Evolutionary conservation across 2,888 invertebrate genomes (phyloP).

Genomic region (Lysandra bellargus): DNA sequence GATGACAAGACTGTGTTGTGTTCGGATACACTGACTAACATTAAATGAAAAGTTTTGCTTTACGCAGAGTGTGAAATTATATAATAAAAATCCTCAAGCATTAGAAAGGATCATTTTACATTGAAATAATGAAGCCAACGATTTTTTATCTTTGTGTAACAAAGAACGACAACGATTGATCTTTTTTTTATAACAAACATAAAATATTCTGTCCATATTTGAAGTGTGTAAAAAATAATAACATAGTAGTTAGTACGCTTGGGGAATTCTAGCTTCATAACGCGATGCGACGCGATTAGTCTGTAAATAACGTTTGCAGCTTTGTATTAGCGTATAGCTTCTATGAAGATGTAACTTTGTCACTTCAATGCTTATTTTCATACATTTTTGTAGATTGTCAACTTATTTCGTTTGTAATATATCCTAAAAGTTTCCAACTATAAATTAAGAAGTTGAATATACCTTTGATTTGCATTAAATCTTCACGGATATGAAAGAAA

Average conservation of each 20-base stretch:
- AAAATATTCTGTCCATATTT: neutral
- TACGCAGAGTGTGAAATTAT: neutral
- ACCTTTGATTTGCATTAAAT: neutral
- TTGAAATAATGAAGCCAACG: neutral
- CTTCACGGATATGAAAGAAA: neutral
- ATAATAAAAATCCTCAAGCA: neutral
- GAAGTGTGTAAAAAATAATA: neutral
- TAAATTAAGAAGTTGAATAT: neutral
- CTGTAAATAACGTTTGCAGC: neutral
- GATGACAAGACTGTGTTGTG: conserved; percentile 65
- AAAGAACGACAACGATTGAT: too few relatives aligned
- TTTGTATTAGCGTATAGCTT: neutral
- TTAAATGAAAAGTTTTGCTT: conserved; percentile 19
- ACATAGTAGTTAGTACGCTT: conserved; percentile 2
- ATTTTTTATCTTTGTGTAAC: neutral
- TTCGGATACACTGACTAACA: conserved; percentile 56
- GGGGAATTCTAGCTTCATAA: neutral
- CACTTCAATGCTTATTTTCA: neutral
- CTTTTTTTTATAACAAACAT: neutral
- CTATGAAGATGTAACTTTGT: neutral
- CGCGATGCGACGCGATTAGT: neutral
- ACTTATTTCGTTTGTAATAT: neutral
- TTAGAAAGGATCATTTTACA: neutral
- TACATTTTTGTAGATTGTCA: neutral
- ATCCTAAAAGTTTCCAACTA: neutral